phyloP scores from a whole-genome alignment of 2,113 vertebrate species.

The Urocynchramus pylzowi region DNA sequence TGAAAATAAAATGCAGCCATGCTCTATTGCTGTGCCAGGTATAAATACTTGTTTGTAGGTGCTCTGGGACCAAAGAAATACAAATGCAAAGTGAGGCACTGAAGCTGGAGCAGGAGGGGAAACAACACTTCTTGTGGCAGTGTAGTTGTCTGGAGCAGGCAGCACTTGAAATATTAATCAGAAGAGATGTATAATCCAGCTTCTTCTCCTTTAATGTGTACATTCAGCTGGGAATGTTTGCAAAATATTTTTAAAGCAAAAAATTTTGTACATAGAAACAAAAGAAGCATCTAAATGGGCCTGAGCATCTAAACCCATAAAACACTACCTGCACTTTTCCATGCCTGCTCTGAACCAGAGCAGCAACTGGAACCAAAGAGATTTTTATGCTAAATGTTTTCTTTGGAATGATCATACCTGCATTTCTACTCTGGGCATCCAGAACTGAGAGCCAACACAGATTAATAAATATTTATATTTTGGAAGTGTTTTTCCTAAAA shows the following conservation, averaged over 20 bases:
- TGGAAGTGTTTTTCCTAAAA: neutral
- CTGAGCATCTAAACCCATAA: neutral
- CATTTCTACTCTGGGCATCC: neutral
- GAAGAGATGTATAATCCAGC: neutral
- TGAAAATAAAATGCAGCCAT: neutral
- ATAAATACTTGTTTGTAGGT: neutral
- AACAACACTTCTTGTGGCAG: neutral
- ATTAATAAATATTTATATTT: neutral
- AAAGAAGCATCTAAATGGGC: too few relatives aligned
- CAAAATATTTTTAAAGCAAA: neutral
- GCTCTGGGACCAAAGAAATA: neutral
- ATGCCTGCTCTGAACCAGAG: neutral
- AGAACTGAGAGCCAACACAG: neutral
- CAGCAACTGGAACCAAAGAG: neutral
- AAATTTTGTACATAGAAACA: neutral
- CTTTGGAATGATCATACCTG: neutral
- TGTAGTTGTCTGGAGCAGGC: neutral
- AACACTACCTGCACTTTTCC: neutral
- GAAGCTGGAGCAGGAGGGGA: rapidly evolving
- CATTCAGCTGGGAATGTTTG: neutral
- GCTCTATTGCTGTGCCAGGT: neutral
- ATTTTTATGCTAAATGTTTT: neutral
- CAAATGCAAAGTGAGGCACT: neutral
- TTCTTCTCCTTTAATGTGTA: neutral
- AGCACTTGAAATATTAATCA: neutral